Percentiles rank a stretch among this genome's conserved stretches.
phyloP scores from a whole-genome alignment of 92 coral and sea anemone species.

The Micromussa lordhowensis region DNA sequence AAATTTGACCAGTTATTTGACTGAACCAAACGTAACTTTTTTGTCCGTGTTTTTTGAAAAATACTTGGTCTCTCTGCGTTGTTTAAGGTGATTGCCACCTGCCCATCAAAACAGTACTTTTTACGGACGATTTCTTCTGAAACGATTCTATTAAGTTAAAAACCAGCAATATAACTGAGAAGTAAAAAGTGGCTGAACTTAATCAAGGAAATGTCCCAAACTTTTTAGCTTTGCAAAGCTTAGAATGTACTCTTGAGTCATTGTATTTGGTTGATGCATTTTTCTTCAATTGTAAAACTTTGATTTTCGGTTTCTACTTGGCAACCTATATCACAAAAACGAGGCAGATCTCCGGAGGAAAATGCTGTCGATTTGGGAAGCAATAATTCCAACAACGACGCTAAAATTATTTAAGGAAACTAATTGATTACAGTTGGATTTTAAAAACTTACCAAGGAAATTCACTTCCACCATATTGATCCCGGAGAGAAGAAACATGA shows the following conservation, averaged over 20 bases:
- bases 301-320: background rate
- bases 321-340: background rate
- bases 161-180: background rate
- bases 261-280: background rate
- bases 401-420: background rate
- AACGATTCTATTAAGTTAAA: constrained; percentile 4
- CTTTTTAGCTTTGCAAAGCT: background rate
- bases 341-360: background rate
- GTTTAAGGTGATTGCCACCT: constrained; percentile 29
- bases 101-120: constrained; percentile 15
- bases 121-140: constrained; percentile 12
- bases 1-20: background rate
- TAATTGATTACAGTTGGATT: constrained; percentile 1
- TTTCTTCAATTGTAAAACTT: background rate
- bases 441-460: constrained; percentile 42
- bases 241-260: background rate
- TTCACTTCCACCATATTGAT: constrained; percentile 50
- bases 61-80: background rate
- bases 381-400: background rate
- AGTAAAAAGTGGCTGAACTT: background rate
- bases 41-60: background rate
- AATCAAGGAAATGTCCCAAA: background rate
- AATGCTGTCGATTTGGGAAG: background rate
- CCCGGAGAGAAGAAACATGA: constrained; percentile 52
- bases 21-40: too few relatives aligned